A percentile compares a stretch with the other conserved stretches of the same genome.
Conservation (phyloP, 2,113 vertebrate genomes). For the Salvator merianae region DNA sequence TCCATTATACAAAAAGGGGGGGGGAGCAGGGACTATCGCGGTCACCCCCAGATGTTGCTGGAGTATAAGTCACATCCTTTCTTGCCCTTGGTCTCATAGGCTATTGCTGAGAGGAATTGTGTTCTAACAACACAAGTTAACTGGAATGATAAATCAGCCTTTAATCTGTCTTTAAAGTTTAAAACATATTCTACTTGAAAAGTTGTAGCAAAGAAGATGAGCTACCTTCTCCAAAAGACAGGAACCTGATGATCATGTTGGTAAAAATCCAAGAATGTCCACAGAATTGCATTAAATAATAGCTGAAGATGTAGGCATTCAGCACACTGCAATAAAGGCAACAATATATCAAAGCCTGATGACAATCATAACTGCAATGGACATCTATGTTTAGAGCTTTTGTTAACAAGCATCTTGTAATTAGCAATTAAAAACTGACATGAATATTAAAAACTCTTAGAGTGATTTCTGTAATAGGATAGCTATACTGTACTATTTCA, state of each 20-base stretch:
- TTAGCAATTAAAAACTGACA: neutral
- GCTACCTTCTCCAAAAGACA: slow-evolving; percentile 91
- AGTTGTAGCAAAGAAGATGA: neutral
- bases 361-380: neutral
- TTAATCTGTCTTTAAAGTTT: neutral
- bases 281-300: slow-evolving; percentile 94
- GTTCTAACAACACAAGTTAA: neutral
- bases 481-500: neutral
- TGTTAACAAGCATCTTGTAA: neutral
- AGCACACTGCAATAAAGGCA: slow-evolving; percentile 76
- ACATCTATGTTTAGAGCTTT: neutral
- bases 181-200: neutral
- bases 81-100: no score
- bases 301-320: slow-evolving; percentile 84
- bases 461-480: neutral
- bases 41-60: no score
- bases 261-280: slow-evolving; percentile 96
- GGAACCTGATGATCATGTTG: slow-evolving; percentile 88
- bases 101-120: no score
- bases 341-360: slow-evolving; percentile 25
- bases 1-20: no score
- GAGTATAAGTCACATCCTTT: no score
- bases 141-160: neutral
- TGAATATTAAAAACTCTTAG: neutral
- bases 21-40: no score